phyloP scores from a whole-genome alignment of 30 jellyfish, hydroid and myxozoan genomes.

The Aurelia aurita region DNA sequence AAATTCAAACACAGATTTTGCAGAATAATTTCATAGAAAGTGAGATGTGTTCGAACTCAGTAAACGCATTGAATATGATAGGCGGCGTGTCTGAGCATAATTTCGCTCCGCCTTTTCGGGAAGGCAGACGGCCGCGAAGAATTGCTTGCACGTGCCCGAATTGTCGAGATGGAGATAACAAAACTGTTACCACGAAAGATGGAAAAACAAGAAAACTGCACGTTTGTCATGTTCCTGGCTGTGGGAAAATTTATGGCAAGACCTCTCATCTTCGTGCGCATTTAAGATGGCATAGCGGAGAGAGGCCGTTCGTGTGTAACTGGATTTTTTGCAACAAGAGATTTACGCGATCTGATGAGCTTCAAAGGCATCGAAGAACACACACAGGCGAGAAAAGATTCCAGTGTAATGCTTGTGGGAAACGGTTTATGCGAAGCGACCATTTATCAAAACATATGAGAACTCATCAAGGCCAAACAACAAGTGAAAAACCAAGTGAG shows the following conservation, averaged over 20 bases:
- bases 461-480: constrained; percentile 90
- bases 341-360: constrained; percentile 98
- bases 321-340: constrained; percentile 98
- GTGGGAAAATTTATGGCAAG: constrained; percentile 98
- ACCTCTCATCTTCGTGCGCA: constrained; percentile 98
- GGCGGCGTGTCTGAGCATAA: constrained; percentile 74
- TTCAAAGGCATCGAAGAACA: constrained; percentile 97
- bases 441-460: constrained; percentile 98
- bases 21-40: constrained; percentile 68
- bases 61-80: constrained; percentile 58
- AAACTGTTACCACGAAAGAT: constrained; percentile 95
- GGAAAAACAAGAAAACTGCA: constrained; percentile 96
- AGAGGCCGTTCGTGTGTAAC: constrained; percentile 97
- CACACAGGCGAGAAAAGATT: constrained; percentile 99
- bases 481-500: constrained; percentile 51
- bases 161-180: constrained; percentile 99
- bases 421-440: constrained; percentile 96
- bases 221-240: constrained; percentile 98
- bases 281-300: constrained; percentile 99
- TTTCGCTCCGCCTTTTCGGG: constrained; percentile 84
- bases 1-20: constrained; percentile 46
- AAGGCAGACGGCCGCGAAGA: constrained; percentile 97
- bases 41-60: constrained; percentile 45
- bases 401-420: constrained; percentile 97
- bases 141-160: constrained; percentile 99